Conservation (phyloP, 2,888 invertebrate genomes). For the Macrostomum cliftonense region DNA sequence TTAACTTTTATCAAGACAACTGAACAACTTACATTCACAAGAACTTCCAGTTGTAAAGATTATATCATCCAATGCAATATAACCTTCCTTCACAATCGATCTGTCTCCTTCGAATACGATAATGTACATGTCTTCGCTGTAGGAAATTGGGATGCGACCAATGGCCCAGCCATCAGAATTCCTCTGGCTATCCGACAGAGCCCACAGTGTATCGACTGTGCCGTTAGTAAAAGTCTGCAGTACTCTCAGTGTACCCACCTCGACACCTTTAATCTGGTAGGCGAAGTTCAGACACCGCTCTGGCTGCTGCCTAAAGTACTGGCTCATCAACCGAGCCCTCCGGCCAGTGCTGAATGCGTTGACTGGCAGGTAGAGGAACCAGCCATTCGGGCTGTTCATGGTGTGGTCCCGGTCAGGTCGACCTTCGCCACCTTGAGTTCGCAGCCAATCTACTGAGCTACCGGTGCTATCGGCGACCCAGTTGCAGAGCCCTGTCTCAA, state of each 20-base stretch:
- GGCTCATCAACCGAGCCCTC: not conserved
- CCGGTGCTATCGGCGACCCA: conserved; percentile 18
- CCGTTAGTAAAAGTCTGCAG: not conserved
- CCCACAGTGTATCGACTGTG: conserved; percentile 1
- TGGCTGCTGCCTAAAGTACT: no score
- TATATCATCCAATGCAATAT: conserved; percentile 28
- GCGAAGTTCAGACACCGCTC: no score
- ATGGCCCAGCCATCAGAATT: conserved; percentile 14
- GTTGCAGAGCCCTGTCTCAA: conserved; percentile 23
- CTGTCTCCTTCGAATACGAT: not conserved
- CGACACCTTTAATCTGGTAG: no score
- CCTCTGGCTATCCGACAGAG: conserved; percentile 15
- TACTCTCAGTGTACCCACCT: no score
- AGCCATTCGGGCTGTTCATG: not conserved
- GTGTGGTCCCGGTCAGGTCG: not conserved
- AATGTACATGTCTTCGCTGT: conserved; percentile 3
- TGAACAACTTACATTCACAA: conserved; percentile 13
- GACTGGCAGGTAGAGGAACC: conserved; percentile 17
- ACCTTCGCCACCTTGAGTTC: conserved; percentile 17
- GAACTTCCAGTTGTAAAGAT: conserved; percentile 18
- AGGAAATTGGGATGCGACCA: conserved; percentile 4
- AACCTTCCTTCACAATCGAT: conserved; percentile 12
- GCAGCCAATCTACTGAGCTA: conserved; percentile 18
- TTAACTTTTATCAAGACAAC: not conserved
- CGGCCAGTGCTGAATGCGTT: not conserved